These are phyloP conservation scores for Zelostemma sp. DNA, from an alignment of 1,140 invertebrate genomes.

Conservation along the genomic window DNA sequence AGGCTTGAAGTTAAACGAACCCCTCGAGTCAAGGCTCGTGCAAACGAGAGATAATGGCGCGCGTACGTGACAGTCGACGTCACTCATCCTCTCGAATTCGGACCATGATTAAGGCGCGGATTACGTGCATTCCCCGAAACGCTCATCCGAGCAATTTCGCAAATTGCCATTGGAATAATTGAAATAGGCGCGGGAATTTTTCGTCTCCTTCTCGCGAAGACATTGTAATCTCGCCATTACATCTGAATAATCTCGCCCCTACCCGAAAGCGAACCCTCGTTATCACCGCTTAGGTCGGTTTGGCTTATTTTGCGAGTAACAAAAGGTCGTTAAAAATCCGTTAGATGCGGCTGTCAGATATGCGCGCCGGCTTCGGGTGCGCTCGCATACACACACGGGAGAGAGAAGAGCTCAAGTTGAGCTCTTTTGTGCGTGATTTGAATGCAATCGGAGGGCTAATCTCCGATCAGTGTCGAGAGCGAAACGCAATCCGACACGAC, in stretches of 20 bases:
- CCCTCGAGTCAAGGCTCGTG: constrained; percentile 32
- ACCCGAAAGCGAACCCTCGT: too few species aligned
- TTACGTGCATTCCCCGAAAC: too few species aligned
- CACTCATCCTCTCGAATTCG: constrained; percentile 28
- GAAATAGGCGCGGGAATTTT: too few species aligned
- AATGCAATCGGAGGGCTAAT: constrained; percentile 69
- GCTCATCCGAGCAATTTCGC: too few species aligned
- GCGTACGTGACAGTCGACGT: constrained; percentile 19
- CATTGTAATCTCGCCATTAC: neutral
- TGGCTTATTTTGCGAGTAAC: constrained; percentile 58
- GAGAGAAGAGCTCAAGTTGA: constrained; percentile 50
- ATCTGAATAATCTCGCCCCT: constrained; percentile 5
- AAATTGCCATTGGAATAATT: too few species aligned
- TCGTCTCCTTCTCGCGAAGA: too few species aligned
- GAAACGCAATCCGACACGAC: constrained; percentile 68
- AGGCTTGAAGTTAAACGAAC: constrained; percentile 54
- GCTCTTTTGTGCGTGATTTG: constrained; percentile 69
- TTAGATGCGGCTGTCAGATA: constrained; percentile 68
- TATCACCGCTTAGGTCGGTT: too few species aligned
- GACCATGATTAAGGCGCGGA: neutral
- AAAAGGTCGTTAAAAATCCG: constrained; percentile 70
- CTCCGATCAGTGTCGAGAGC: constrained; percentile 69
- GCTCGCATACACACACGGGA: constrained; percentile 34
- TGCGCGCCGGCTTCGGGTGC: constrained; percentile 43
- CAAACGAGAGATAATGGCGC: constrained; percentile 40